These are phyloP conservation scores for Coptodon rendalli DNA, from an alignment of 2,113 vertebrate species.

Conservation along the genomic window DNA sequence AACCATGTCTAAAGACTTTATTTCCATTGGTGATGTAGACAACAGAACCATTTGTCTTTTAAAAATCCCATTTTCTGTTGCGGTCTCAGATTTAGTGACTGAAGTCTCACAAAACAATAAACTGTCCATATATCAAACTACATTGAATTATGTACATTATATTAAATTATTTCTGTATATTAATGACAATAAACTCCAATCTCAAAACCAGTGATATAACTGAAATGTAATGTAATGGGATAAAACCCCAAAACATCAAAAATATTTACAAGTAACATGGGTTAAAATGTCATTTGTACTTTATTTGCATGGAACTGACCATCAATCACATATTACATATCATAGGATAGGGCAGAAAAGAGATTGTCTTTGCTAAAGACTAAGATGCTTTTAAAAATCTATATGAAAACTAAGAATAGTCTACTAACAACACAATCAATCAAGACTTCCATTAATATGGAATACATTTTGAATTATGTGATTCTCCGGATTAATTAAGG, in stretches of 20 bases:
- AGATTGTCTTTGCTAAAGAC: background rate
- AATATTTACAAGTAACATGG: background rate
- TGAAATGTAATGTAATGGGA: background rate
- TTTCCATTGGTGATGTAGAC: rapidly evolving
- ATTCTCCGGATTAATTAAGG: background rate
- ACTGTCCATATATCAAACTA: rapidly evolving
- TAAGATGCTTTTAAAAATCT: background rate
- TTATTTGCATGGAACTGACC: background rate
- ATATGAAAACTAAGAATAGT: background rate
- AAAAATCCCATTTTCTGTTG: background rate
- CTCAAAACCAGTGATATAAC: background rate
- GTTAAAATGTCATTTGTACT: background rate
- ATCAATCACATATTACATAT: rapidly evolving
- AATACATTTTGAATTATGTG: background rate
- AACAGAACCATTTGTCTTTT: rapidly evolving
- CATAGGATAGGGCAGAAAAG: background rate
- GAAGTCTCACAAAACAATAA: background rate
- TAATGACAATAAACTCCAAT: background rate
- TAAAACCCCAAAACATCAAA: background rate
- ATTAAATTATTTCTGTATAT: background rate
- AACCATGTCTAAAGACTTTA: background rate
- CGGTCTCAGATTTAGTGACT: background rate
- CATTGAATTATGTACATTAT: background rate
- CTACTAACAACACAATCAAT: background rate
- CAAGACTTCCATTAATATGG: background rate